These are phyloP conservation scores for Thermophis baileyi DNA, from an alignment of 2,113 vertebrate species.

Conservation along the genomic window DNA sequence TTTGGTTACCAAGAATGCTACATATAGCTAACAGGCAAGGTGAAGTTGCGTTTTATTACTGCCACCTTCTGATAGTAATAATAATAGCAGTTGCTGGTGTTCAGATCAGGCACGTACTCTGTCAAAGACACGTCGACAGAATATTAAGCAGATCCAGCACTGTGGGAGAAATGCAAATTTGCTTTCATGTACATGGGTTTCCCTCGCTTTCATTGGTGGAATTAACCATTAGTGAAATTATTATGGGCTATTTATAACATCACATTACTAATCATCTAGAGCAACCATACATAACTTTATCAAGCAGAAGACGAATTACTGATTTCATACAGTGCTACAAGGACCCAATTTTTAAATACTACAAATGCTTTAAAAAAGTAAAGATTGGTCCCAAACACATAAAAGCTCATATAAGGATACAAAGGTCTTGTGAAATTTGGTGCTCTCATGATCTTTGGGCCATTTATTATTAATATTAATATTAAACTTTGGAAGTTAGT, in stretches of 20 bases:
- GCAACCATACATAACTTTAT: neutral
- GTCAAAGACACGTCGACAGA: neutral
- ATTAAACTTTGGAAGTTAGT: neutral
- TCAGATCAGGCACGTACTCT: accelerated
- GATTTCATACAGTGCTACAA: neutral
- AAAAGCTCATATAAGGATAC: neutral
- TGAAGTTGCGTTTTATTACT: conserved; percentile 51
- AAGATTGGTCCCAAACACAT: neutral
- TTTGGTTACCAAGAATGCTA: neutral
- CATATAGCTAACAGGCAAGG: neutral
- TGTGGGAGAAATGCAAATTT: neutral
- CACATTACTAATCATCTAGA: neutral
- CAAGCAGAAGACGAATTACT: neutral
- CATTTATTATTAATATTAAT: neutral
- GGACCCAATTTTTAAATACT: neutral
- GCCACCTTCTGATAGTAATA: conserved; percentile 53
- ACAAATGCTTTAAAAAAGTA: neutral
- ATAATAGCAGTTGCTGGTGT: conserved; percentile 31
- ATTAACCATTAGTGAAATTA: neutral
- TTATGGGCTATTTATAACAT: neutral
- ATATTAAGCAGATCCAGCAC: neutral
- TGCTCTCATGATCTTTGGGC: neutral
- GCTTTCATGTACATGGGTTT: neutral
- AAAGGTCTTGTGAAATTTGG: neutral
- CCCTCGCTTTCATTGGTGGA: neutral